Evolutionary conservation across 2,113 vertebrate genomes (phyloP).

Genomic region (Alligator sinensis): DNA sequence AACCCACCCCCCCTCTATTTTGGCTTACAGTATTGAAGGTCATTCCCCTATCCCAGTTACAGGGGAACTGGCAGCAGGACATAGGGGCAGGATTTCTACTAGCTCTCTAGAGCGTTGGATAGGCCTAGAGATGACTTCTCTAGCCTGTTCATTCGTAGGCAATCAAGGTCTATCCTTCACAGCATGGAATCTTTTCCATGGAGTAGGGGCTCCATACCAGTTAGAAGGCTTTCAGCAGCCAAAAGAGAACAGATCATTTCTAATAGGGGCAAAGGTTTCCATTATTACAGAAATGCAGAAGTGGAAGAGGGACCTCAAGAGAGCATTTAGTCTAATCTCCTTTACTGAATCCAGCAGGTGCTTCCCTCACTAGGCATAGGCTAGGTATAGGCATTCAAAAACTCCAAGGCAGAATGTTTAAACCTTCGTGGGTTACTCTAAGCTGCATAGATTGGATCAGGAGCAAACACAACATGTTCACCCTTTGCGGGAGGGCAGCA

Average conservation of each 20-base stretch:
- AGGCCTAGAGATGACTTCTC: neutral
- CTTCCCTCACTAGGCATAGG: no score
- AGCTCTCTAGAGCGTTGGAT: neutral
- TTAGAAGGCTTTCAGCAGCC: neutral
- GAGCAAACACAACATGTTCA: no score
- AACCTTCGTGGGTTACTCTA: no score
- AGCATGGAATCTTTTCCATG: neutral
- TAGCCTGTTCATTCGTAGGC: neutral
- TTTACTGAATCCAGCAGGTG: neutral
- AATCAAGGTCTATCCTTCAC: neutral
- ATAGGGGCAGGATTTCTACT: neutral
- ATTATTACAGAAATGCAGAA: neutral
- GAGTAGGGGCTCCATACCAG: neutral
- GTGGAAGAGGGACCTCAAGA: neutral
- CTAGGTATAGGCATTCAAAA: no score
- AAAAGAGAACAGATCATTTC: neutral
- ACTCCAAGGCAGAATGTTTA: no score
- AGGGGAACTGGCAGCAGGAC: neutral
- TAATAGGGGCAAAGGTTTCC: neutral
- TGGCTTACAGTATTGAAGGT: neutral
- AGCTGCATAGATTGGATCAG: no score
- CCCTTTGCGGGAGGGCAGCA: no score
- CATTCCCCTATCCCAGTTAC: neutral
- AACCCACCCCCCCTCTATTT: no score
- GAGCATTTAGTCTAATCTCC: neutral